These are phyloP conservation scores for Hirtodrosophila duncani DNA, from an alignment of 2,888 invertebrate species.

Conservation along the genomic window DNA sequence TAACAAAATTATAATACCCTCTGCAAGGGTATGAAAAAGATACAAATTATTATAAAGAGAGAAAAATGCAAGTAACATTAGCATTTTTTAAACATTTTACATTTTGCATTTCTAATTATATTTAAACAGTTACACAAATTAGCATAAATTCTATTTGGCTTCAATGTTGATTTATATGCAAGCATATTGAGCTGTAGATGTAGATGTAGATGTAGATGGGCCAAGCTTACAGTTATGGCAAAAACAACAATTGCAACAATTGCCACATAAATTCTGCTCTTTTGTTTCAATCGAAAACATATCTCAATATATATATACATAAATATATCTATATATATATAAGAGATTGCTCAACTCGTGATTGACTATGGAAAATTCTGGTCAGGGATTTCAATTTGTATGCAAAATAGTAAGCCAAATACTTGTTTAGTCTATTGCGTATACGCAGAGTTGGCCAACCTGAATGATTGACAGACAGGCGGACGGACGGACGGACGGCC, in stretches of 20 bases:
- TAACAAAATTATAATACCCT: too few relatives aligned
- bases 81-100: slow-evolving; percentile 35
- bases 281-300: too few relatives aligned
- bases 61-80: slow-evolving; percentile 30
- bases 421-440: slow-evolving; percentile 31
- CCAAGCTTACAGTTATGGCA: too few relatives aligned
- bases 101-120: too few relatives aligned
- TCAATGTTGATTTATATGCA: too few relatives aligned
- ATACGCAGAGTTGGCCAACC: slow-evolving; percentile 35
- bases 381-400: slow-evolving; percentile 24
- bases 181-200: too few relatives aligned
- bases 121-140: slow-evolving; percentile 12
- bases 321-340: background rate
- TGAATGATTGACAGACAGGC: slow-evolving; percentile 12
- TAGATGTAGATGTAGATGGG: too few relatives aligned
- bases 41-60: slow-evolving; percentile 1
- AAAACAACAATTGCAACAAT: too few relatives aligned
- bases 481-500: slow-evolving; percentile 10
- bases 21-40: background rate
- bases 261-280: too few relatives aligned
- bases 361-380: slow-evolving; percentile 6
- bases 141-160: slow-evolving; percentile 35
- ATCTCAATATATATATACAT: background rate
- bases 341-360: background rate
- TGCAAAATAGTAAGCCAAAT: slow-evolving; percentile 24